Base-by-base conservation (phyloP, 2,797 vertebrate species). In the Pantherophis alleghaniensis region DNA sequence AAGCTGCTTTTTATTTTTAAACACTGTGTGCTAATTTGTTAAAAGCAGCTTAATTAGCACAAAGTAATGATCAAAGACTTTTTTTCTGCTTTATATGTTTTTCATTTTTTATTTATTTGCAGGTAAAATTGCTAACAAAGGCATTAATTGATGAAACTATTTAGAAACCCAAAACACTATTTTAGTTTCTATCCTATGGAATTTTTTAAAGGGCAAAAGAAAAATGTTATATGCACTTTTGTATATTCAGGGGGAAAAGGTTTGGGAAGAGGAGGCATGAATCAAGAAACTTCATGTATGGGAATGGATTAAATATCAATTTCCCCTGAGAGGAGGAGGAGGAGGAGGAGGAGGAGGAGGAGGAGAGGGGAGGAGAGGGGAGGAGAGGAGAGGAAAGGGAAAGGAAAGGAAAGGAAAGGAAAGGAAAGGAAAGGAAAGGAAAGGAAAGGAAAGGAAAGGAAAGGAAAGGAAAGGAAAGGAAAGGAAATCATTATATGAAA, bases 351-450 rank as follows among this genome's bases (percentile, higher is more conserved):
- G 55, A 56, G 55, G 4, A 1, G 55, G 13, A 14, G 53, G 3
- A 55, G 3, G 55, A 3, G 1, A 53, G 6, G 59, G 2, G 0
- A 60, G 59, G 53, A 0, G 53, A 53, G 51, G 51, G 11, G 1
- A 53, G 51, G 51, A 0, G 1, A 53, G 2, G 59, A 7, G 0
- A 60, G 59, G 59, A 2, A 6, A 59, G 18, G 57, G 57, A 20
- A 6, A 22, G 57, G 57, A 7, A 37, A 42, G 32, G 18, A 79
- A 9, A 42, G 32, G 18, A 79, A 9, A 42, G 51, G 51, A 53
- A 0, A 53, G 51, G 51, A 0, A 0, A 53, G 6, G 59, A 7
- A 1, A 55, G 3, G 55, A 3, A 6, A 59, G 57, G 57, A 20
- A 6, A 22, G 57, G 57, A 20, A 22, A 53, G 51, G 51, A 53